A percentile compares a stretch with the other conserved stretches of the same genome.
Conservation (phyloP, 2,797 vertebrate genomes). For the Varecia variegata region DNA sequence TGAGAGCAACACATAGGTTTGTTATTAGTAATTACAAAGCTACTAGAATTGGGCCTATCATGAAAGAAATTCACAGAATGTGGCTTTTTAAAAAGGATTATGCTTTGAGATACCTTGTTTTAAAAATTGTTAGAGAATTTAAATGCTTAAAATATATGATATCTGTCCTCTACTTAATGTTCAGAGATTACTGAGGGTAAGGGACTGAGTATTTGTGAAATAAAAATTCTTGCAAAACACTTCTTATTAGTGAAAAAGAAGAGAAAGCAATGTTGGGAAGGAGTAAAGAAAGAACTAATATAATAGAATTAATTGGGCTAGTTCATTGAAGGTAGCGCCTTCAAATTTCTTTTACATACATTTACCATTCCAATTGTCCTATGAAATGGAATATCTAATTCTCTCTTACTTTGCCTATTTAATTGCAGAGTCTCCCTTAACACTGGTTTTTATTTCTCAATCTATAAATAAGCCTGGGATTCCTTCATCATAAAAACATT, state of each 20-base stretch:
- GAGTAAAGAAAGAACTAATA: background rate
- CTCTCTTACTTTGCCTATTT: background rate
- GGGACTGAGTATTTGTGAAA: background rate
- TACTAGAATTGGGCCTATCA: background rate
- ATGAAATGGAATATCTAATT: background rate
- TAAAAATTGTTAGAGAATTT: slow-evolving; percentile 8
- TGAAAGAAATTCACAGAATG: background rate
- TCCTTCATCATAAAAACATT: slow-evolving; percentile 28
- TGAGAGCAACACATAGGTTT: background rate
- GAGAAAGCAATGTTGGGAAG: background rate
- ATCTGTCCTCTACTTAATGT: background rate
- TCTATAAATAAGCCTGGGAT: background rate
- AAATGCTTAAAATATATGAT: background rate
- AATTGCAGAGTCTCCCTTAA: background rate
- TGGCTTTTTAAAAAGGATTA: slow-evolving; percentile 15
- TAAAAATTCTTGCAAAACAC: background rate
- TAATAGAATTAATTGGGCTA: background rate
- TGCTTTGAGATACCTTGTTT: background rate
- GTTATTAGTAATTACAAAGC: background rate
- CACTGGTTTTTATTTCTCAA: background rate
- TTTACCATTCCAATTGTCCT: background rate
- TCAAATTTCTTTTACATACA: background rate
- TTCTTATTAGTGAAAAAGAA: slow-evolving; percentile 16
- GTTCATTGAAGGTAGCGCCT: background rate
- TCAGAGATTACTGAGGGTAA: background rate